phyloP scores from a whole-genome alignment of 1,140 invertebrate genomes.

The Myzus persicae region DNA sequence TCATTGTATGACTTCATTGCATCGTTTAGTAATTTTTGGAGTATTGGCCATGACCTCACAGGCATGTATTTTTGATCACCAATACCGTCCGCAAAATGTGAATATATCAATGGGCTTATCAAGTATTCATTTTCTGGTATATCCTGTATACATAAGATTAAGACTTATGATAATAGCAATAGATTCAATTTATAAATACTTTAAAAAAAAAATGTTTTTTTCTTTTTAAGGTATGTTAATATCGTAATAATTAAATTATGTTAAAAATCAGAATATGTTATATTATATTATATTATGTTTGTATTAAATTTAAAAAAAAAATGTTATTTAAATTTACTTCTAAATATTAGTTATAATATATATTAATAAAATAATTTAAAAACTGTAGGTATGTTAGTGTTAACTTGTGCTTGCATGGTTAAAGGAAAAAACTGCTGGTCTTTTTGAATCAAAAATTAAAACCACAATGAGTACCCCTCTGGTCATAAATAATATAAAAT shows the following conservation, averaged over 20 bases:
- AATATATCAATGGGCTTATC: conserved; percentile 81
- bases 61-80: conserved; percentile 92
- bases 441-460: background rate
- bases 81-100: conserved; percentile 89
- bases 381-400: background rate
- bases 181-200: background rate
- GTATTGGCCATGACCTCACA: conserved; percentile 75
- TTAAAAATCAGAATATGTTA: background rate
- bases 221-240: background rate
- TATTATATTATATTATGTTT: too few relatives aligned
- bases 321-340: too few relatives aligned
- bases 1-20: conserved; percentile 80
- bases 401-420: background rate
- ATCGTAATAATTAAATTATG: background rate
- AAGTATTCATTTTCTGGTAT: conserved; percentile 73
- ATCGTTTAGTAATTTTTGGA: conserved; percentile 81
- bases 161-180: background rate
- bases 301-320: background rate
- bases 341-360: background rate
- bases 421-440: background rate
- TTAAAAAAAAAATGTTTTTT: background rate
- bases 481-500: background rate
- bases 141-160: conserved; percentile 66
- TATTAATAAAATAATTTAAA: background rate
- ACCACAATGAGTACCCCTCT: background rate